Percentiles rank a stretch among this genome's conserved stretches.
These are phyloP conservation scores for Oxyruncus cristatus DNA, from an alignment of 2,113 vertebrate genomes.

Conservation along the genomic window DNA sequence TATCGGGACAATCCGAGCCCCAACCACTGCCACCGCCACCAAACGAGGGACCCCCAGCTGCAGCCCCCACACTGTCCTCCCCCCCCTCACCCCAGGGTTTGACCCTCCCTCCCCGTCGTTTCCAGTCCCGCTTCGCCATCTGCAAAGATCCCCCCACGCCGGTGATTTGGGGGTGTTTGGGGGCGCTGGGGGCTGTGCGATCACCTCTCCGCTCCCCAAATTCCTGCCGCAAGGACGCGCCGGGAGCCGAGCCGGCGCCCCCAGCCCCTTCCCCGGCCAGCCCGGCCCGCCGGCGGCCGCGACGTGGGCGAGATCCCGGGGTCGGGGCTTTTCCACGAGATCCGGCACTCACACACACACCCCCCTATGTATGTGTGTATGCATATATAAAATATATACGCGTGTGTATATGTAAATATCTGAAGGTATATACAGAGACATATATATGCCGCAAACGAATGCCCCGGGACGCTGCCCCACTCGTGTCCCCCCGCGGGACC, in stretches of 20 bases:
- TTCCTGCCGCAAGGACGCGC: background rate
- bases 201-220: background rate
- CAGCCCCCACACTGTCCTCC: background rate
- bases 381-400: background rate
- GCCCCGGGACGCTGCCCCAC: background rate
- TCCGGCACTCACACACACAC: background rate
- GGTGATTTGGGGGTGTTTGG: background rate
- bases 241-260: background rate
- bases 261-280: background rate
- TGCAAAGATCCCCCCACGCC: background rate
- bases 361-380: background rate
- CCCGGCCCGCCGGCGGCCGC: too few relatives aligned
- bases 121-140: background rate
- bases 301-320: background rate
- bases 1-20: background rate
- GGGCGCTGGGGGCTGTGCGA: background rate
- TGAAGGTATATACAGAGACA: too few relatives aligned
- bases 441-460: background rate
- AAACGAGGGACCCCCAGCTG: background rate
- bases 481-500: background rate
- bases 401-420: accelerated
- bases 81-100: background rate
- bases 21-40: background rate
- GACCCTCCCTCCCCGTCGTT: background rate
- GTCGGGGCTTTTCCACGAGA: background rate